Percentiles rank a stretch among this genome's conserved stretches.
phyloP scores from a whole-genome alignment of 1,140 invertebrate species.

The Hetaerina americana region DNA sequence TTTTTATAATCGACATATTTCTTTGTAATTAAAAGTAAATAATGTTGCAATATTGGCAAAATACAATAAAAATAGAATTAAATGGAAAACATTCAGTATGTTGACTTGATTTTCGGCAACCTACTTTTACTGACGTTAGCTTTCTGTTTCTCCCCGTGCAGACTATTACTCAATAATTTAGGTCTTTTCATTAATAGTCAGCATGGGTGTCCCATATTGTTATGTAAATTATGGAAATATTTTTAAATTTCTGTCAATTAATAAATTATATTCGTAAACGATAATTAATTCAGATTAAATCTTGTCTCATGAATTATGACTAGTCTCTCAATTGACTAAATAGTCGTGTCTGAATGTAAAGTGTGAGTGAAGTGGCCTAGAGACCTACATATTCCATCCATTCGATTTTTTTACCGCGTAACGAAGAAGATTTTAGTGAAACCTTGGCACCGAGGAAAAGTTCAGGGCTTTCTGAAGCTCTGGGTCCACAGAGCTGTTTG shows the following conservation, averaged over 20 bases:
- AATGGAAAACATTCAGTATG: neutral
- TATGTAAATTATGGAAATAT: neutral
- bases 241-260: neutral
- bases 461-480: slow-evolving; percentile 29
- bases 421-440: slow-evolving; percentile 22
- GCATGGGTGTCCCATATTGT: neutral
- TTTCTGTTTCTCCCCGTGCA: neutral
- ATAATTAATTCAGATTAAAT: neutral
- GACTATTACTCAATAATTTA: slow-evolving; percentile 1
- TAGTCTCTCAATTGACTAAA: slow-evolving; percentile 25
- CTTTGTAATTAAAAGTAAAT: neutral
- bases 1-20: neutral
- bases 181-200: neutral
- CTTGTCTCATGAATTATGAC: slow-evolving; percentile 4
- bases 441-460: slow-evolving; percentile 28
- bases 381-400: slow-evolving; percentile 47
- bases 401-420: slow-evolving; percentile 36
- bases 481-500: slow-evolving; percentile 24
- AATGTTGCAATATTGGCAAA: neutral
- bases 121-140: neutral
- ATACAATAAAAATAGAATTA: neutral
- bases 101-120: neutral
- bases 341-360: slow-evolving; percentile 37
- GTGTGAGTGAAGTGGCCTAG: slow-evolving; percentile 54
- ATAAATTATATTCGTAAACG: neutral